These are phyloP conservation scores for Galeopsomyia nigrocyanea DNA, from an alignment of 2,888 invertebrate genomes.

Conservation along the genomic window DNA sequence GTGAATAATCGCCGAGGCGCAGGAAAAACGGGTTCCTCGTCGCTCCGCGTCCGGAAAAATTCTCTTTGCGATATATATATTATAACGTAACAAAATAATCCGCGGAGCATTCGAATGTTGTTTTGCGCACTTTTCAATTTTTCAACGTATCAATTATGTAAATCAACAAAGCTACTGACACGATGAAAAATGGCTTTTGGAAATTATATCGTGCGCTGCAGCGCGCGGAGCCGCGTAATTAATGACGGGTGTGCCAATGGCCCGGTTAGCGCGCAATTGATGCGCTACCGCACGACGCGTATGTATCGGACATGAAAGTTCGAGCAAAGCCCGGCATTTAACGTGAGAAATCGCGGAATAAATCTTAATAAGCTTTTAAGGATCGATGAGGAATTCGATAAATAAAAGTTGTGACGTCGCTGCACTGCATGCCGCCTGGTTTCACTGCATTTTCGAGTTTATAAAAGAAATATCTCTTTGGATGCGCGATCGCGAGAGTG, in stretches of 20 bases:
- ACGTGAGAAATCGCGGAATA: constrained; percentile 32
- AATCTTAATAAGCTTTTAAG: constrained; percentile 47
- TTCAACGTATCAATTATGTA: constrained; percentile 24
- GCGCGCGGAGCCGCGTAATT: constrained; percentile 24
- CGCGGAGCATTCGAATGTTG: not conserved
- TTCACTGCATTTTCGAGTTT: constrained; percentile 1
- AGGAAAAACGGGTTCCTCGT: constrained; percentile 22
- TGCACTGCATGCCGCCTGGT: not conserved
- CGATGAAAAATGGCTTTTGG: not conserved
- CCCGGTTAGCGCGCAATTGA: constrained; percentile 22
- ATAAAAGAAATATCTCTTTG: constrained; percentile 6
- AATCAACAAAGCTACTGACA: constrained; percentile 9
- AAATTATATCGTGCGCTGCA: constrained; percentile 16
- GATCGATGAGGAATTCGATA: constrained; percentile 31
- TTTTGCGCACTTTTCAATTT: not conserved
- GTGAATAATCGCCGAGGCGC: constrained; percentile 28
- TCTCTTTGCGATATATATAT: too few species aligned
- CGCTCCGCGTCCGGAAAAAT: not conserved
- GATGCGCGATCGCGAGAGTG: too few species aligned
- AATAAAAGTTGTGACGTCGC: constrained; percentile 20
- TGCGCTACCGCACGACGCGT: not conserved
- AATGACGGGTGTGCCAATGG: constrained; percentile 30
- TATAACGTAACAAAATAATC: too few species aligned
- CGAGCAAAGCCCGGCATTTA: not conserved
- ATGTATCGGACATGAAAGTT: too few species aligned